These are phyloP conservation scores for Heterodera filipjevi DNA, from an alignment of 2,888 invertebrate genomes.

Conservation along the genomic window DNA sequence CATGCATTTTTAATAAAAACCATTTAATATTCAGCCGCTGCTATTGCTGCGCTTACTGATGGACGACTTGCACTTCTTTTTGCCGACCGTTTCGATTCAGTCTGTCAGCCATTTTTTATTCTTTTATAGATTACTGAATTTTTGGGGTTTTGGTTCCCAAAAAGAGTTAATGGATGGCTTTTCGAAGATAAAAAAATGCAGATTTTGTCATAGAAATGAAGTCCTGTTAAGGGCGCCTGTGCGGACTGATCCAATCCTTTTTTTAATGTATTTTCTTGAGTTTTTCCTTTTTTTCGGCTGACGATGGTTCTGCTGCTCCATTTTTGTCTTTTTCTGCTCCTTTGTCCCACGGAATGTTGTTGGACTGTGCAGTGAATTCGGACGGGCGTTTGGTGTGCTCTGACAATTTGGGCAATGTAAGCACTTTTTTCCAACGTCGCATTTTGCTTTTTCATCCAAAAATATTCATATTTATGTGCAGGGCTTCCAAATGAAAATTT, in stretches of 20 bases:
- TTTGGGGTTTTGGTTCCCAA: no score
- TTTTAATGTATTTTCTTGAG: no score
- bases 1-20: neutral
- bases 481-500: no score
- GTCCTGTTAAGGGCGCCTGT: no score
- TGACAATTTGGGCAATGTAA: slow-evolving; percentile 9
- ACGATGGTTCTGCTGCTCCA: neutral
- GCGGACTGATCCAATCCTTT: no score
- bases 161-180: no score
- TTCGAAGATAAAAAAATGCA: no score
- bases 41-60: neutral
- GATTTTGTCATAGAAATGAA: no score
- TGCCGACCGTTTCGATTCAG: neutral
- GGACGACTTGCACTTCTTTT: neutral
- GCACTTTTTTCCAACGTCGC: neutral
- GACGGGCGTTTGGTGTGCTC: neutral
- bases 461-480: no score
- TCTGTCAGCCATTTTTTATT: neutral
- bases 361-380: neutral
- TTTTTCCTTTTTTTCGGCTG: neutral
- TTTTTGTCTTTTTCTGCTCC: neutral
- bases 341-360: neutral
- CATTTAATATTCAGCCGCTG: neutral
- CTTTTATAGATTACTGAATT: neutral
- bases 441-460: neutral